phyloP scores from a whole-genome alignment of 2,113 vertebrate species.

The Thermophis baileyi region DNA sequence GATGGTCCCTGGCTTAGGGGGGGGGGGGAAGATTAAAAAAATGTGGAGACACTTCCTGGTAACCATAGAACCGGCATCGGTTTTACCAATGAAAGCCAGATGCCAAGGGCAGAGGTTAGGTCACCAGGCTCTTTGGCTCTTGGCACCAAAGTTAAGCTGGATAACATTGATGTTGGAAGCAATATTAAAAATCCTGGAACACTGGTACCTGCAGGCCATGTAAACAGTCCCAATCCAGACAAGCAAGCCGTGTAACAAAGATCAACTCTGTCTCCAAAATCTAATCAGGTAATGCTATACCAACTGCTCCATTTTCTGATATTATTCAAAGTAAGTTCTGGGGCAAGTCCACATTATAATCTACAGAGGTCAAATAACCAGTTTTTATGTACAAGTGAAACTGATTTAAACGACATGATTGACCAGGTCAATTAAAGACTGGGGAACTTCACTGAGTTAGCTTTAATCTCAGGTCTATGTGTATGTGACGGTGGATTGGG shows the following conservation, averaged over 20 bases:
- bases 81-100: neutral
- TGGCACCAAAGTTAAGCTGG: neutral
- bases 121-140: neutral
- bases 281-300: neutral
- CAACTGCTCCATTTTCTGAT: neutral
- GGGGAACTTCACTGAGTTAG: neutral
- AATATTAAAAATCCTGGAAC: neutral
- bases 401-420: neutral
- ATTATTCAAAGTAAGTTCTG: neutral
- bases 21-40: neutral
- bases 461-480: neutral
- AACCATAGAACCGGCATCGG: neutral
- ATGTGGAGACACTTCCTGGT: neutral
- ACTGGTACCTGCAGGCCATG: neutral
- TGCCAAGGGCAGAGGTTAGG: neutral
- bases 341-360: neutral
- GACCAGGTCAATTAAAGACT: neutral
- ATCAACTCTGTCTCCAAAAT: neutral
- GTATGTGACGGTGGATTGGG: neutral
- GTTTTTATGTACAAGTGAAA: neutral
- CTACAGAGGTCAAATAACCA: neutral
- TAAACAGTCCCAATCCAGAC: neutral
- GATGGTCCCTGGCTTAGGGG: neutral
- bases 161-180: neutral
- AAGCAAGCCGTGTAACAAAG: neutral